Conservation (phyloP, 53 echinoderm and acorn worm species). For the Holothuria leucospilota region DNA sequence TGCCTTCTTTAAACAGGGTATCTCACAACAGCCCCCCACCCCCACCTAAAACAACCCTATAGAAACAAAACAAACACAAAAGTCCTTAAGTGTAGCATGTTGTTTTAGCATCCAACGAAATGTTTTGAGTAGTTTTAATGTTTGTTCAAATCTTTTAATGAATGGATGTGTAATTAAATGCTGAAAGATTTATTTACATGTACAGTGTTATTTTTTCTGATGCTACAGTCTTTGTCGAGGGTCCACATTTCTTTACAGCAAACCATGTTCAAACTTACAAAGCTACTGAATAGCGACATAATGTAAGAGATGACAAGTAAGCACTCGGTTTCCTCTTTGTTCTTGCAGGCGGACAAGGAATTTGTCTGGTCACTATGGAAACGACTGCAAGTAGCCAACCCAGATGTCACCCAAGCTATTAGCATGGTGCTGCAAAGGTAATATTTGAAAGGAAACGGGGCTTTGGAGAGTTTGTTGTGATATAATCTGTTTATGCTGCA, state of each 20-base stretch:
- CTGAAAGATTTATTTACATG: no score
- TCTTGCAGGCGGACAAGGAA: slow-evolving; percentile 93
- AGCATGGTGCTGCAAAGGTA: slow-evolving; percentile 95
- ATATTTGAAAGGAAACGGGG: background rate
- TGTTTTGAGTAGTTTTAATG: no score
- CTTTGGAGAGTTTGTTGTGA: background rate
- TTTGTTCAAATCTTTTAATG: no score
- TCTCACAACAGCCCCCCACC: no score
- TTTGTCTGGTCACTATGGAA: slow-evolving; percentile 99
- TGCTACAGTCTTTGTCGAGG: no score
- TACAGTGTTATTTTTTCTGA: no score
- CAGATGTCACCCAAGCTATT: slow-evolving; percentile 93
- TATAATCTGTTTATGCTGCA: background rate
- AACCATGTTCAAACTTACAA: background rate
- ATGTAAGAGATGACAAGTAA: background rate
- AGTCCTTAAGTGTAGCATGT: no score
- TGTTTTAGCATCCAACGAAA: no score
- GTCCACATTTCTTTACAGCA: background rate
- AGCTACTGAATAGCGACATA: background rate
- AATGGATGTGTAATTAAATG: no score
- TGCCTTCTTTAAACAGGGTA: no score
- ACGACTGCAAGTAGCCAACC: slow-evolving; percentile 93
- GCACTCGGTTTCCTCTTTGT: background rate
- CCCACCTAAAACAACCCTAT: no score
- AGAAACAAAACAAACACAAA: no score